phyloP scores from a whole-genome alignment of 1,140 invertebrate genomes.

The Scaptomyza hsui region DNA sequence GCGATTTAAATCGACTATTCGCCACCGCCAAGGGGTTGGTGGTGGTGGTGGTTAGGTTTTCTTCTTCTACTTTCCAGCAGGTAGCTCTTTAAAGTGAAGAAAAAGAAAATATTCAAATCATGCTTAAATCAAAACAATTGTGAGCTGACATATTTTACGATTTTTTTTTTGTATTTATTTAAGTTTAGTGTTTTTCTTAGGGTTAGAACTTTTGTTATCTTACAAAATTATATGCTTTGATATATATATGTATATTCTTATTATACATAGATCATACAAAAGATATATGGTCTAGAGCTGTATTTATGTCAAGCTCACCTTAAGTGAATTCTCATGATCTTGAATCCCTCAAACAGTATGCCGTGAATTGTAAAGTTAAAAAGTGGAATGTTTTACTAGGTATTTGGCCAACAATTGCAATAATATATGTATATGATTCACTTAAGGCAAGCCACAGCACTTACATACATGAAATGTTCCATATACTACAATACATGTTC shows the following conservation, averaged over 20 bases:
- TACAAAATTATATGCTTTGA: slow-evolving; percentile 60
- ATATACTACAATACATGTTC: slow-evolving; percentile 18
- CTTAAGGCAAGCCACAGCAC: slow-evolving; percentile 7
- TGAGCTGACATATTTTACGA: slow-evolving; percentile 35
- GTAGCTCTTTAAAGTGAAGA: slow-evolving; percentile 18
- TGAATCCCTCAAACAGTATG: not conserved
- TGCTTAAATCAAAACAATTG: slow-evolving; percentile 32
- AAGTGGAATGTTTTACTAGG: slow-evolving; percentile 23
- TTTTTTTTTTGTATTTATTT: slow-evolving; percentile 46
- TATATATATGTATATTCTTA: slow-evolving; percentile 27
- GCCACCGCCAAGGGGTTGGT: not conserved
- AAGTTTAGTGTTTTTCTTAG: slow-evolving; percentile 43
- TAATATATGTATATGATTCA: slow-evolving; percentile 20
- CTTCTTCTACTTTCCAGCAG: not conserved
- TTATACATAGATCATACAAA: slow-evolving; percentile 1
- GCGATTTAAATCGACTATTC: slow-evolving; percentile 58
- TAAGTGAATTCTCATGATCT: slow-evolving; percentile 10
- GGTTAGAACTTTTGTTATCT: slow-evolving; percentile 53
- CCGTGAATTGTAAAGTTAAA: not conserved
- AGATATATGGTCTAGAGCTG: slow-evolving; percentile 6
- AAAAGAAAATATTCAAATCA: slow-evolving; percentile 56
- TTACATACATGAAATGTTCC: slow-evolving; percentile 34
- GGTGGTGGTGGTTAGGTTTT: not conserved
- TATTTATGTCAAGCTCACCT: slow-evolving; percentile 8
- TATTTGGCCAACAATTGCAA: slow-evolving; percentile 20